These are phyloP conservation scores for Vimba vimba DNA, from an alignment of 2,113 vertebrate genomes.

Conservation along the genomic window DNA sequence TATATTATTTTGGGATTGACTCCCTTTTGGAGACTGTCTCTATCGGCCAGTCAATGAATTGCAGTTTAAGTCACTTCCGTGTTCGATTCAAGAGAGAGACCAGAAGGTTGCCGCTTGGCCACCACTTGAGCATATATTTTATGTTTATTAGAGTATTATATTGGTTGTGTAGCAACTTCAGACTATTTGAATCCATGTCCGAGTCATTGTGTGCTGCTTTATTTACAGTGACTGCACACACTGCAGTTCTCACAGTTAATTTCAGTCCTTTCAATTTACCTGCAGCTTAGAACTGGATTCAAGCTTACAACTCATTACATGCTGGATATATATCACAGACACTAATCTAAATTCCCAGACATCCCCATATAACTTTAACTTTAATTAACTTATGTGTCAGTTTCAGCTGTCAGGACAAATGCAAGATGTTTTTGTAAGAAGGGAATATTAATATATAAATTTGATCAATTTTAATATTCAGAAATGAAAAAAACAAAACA, in stretches of 20 bases:
- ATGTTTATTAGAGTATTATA: background rate
- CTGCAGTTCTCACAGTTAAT: constrained; percentile 5
- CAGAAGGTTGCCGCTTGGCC: too few species aligned
- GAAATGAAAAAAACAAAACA: background rate
- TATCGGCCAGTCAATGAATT: too few species aligned
- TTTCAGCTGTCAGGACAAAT: background rate
- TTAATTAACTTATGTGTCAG: background rate
- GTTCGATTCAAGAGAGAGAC: too few species aligned
- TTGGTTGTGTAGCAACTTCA: background rate
- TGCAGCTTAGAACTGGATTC: background rate
- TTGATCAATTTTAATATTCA: background rate
- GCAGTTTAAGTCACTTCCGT: too few species aligned
- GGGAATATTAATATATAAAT: background rate
- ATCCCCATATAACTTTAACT: background rate
- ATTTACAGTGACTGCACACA: background rate
- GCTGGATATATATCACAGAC: background rate
- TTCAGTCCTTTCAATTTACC: constrained; percentile 11
- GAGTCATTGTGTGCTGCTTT: background rate
- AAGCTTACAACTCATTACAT: background rate
- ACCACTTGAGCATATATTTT: background rate
- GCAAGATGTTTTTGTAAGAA: background rate
- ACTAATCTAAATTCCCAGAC: constrained; percentile 33
- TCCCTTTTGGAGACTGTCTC: too few species aligned
- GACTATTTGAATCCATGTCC: background rate
- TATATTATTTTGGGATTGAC: too few species aligned